Evolutionary conservation across 2,113 vertebrate species (phyloP), one percentile per base, ranked within the genome.

Genomic region (Cinclus cinclus): DNA sequence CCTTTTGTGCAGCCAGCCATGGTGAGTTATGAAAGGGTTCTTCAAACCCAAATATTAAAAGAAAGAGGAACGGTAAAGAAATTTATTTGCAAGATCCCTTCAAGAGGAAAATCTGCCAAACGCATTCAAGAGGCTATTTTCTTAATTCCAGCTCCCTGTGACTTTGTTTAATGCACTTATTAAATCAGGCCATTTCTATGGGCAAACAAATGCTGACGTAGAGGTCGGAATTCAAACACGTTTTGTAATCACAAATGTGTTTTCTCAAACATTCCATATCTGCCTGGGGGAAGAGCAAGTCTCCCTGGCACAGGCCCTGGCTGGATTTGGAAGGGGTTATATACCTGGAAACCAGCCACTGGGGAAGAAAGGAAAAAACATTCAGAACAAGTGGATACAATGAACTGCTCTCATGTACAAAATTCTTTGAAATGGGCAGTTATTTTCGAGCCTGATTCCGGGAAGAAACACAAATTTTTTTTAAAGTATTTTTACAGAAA

Each of bases 261-360:
- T 88, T 96, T 95, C 94, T 93, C 86, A 96, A 96, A 95, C 88
- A 93, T 94, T 96, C 86, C 91, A 23, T 95, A 95, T 97, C 93
- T 94, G 91, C 89, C 91, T 52, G 31, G 37, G 82, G 90, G 73
- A 97, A 95, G 85, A 96, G 80, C 93, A 87, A 95, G 94, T n/a
- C 92, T 94, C 88, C 44, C 90, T 97, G 94, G 96, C 94, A 96
- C 93, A 81, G 88, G 27, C 88, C 82, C 92, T 95, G 75, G 27
- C 17, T 74, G 68, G 8, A 92, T 90, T 95, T 94, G 96, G 96
- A 97, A 93, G 56, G 75, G 85, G 82, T 96, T 93, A 92, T 94
- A 90, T 92, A 90, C 92, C 95, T 96, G 92, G 94, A 97, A 96
- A 93, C 37, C 39, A 92, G 90, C 85, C 94, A 94, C 90, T 78